A percentile compares a stretch with the other conserved stretches of the same genome.
These are phyloP conservation scores for Contarinia nasturtii DNA, from an alignment of 1,140 invertebrate genomes.

Conservation along the genomic window DNA sequence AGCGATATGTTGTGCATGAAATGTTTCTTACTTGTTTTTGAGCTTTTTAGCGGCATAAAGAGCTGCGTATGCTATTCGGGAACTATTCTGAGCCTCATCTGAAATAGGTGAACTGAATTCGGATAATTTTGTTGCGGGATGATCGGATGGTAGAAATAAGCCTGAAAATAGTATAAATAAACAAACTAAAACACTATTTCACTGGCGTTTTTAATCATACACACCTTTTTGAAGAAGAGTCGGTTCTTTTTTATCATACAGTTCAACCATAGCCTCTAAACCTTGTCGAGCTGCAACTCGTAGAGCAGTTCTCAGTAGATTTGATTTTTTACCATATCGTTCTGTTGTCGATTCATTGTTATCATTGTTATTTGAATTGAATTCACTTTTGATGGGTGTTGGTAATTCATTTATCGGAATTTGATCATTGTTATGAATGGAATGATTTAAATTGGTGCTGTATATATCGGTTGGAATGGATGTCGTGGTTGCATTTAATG, in stretches of 20 bases:
- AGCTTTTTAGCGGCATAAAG: constrained; percentile 20
- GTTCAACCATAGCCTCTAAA: constrained; percentile 18
- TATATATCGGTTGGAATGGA: not conserved
- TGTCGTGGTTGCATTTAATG: too few relatives aligned
- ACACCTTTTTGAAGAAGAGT: constrained; percentile 20
- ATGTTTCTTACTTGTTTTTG: constrained; percentile 19
- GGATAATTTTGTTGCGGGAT: constrained; percentile 19
- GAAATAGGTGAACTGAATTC: constrained; percentile 17
- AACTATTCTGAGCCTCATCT: constrained; percentile 11
- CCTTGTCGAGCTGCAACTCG: constrained; percentile 19
- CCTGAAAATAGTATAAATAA: constrained; percentile 7
- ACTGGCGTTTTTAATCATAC: constrained; percentile 5
- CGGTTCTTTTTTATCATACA: constrained; percentile 19
- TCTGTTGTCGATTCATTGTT: not conserved
- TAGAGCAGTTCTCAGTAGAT: constrained; percentile 8
- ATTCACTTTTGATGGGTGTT: not conserved
- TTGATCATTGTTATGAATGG: not conserved
- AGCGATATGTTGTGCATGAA: too few relatives aligned
- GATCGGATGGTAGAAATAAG: constrained; percentile 17
- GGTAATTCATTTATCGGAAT: not conserved
- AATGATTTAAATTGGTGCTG: not conserved
- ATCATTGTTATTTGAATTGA: not conserved
- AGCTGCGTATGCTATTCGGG: constrained; percentile 22
- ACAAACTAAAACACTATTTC: too few relatives aligned
- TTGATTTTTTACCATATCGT: not conserved